Conservation (phyloP, 1,140 invertebrate genomes). For the Ceratitis capitata region DNA sequence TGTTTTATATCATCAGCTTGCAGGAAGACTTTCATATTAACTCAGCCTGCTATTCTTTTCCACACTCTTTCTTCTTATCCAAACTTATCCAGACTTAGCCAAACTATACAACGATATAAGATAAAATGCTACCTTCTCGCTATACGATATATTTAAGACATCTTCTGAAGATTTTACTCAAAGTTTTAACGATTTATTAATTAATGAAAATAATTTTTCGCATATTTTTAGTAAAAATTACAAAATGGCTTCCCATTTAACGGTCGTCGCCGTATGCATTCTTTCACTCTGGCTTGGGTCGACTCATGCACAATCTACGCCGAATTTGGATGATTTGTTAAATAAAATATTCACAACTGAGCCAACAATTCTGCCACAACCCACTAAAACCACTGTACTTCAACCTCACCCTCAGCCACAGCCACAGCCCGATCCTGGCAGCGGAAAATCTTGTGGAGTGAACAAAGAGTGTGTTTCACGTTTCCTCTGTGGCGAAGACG, state of each 20-base stretch:
- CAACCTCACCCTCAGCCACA: not conserved
- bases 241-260: not conserved
- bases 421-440: not conserved
- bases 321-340: constrained; percentile 7
- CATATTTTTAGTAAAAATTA: too few relatives aligned
- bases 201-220: too few relatives aligned
- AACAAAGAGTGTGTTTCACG: constrained; percentile 66
- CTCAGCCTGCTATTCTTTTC: too few relatives aligned
- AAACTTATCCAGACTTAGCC: too few relatives aligned
- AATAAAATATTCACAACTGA: constrained; percentile 16
- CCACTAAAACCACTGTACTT: constrained; percentile 1
- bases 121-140: too few relatives aligned
- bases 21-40: too few relatives aligned
- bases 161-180: too few relatives aligned
- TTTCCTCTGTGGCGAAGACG: constrained; percentile 58
- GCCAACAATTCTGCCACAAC: not conserved
- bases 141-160: too few relatives aligned
- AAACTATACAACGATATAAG: too few relatives aligned
- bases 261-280: not conserved
- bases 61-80: too few relatives aligned
- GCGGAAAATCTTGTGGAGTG: constrained; percentile 50
- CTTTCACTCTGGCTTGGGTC: not conserved
- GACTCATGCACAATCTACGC: not conserved
- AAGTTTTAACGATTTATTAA: too few relatives aligned
- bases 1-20: too few relatives aligned